Evolutionary conservation across 2,113 vertebrate species (phyloP), one percentile per base, ranked within the genome.

Genomic region (Apaloderma vittatum): DNA sequence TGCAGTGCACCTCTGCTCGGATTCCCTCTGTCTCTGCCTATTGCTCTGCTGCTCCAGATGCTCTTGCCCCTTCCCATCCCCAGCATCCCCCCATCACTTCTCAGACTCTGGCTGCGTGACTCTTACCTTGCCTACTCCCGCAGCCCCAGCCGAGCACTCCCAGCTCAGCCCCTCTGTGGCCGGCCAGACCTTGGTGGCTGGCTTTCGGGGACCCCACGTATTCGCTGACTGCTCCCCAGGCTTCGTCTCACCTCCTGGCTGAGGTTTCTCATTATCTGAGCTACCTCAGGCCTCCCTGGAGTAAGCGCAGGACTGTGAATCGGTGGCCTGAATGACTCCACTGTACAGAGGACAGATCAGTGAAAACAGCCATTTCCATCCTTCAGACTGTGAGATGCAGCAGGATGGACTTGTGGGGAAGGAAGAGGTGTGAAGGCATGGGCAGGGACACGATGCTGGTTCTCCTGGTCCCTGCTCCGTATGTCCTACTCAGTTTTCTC

Each of bases 131-230:
- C 37, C 46, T 46, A 23, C 32, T 51, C 29, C 49, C 9, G 7
- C 11, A 9, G 18, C 49, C 17, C 9, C 32, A 21, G 62, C 55
- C 57, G 72, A 61, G 48, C 40, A 17, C 46, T 24, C 27, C 19
- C 63, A 71, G 51, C 58, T 37, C 46, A 18, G 45, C 21, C 27
- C 43, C 65, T 51, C 26, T 52, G 37, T 15, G 23, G 32, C 6
- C 20, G 27, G 18, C 22, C 58, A 1, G 0, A 27, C 49, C 51
- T 63, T 7, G 3, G 14, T 8, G 3, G 1, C 29, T 5, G 2
- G 29, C 11, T 63, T 36, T 40, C 0, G 1, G 68, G 37, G 40
- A 55, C 24, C 45, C 46, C 3, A 1, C 2, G 19, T 19, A 23
- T 20, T 21, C 15, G 1, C 17, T 22, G 26, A 1, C 34, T 59